A percentile compares a stretch with the other conserved stretches of the same genome.
Conservation (phyloP, 2,797 vertebrate genomes). For the Acrossocheilus fasciatus region DNA sequence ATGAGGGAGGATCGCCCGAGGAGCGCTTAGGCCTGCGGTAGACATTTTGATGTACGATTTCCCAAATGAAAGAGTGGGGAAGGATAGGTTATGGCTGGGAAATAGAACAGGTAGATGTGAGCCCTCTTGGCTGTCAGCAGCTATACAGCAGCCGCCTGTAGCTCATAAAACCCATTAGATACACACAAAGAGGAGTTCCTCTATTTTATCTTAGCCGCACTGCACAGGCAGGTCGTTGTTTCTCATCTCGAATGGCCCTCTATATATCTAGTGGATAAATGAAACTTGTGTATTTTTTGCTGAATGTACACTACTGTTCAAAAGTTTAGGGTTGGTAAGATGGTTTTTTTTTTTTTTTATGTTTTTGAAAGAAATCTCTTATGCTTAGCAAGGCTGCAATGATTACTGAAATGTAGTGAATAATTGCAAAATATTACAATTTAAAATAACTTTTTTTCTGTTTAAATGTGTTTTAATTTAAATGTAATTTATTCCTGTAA, state of each 20-base stretch:
- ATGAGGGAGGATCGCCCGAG: slow-evolving; percentile 64
- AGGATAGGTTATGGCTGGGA: slow-evolving; percentile 40
- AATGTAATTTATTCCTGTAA: neutral
- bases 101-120: slow-evolving; percentile 18
- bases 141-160: neutral
- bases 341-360: no score
- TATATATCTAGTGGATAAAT: slow-evolving; percentile 12
- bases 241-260: neutral
- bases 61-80: slow-evolving; percentile 71
- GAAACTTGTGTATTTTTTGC: neutral
- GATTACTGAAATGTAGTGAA: neutral
- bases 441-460: neutral
- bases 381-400: neutral
- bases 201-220: neutral
- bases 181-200: neutral
- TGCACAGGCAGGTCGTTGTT: neutral
- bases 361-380: neutral
- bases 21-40: slow-evolving; percentile 74
- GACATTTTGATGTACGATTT: slow-evolving; percentile 79
- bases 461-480: neutral
- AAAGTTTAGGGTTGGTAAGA: no score
- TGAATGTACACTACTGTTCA: neutral
- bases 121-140: slow-evolving; percentile 25
- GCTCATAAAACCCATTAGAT: slow-evolving; percentile 21
- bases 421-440: neutral